Evolutionary conservation across 2,888 invertebrate genomes (phyloP), one percentile per base, ranked within the genome.

Genomic region (Rambutsinella grinnellia): DNA sequence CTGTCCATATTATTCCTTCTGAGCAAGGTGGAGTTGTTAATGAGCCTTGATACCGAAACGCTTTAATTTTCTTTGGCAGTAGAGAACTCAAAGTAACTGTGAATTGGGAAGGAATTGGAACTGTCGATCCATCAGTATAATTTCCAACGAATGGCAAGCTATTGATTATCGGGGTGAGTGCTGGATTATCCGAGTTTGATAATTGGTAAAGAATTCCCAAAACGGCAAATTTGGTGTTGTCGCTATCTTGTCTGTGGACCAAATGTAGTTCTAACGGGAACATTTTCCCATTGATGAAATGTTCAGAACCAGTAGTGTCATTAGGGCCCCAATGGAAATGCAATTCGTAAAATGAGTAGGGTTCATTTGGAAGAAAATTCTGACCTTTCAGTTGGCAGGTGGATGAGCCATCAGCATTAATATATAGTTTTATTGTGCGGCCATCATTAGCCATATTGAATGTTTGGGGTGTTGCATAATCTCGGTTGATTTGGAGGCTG

Each of bases 251-350:
- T n/a, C 27, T 19, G 60, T 78, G 78, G n/a, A 78, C 69, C 78
- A 78, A 65, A 46, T 78, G 78, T 10, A 78, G 57, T 63, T 78
- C 78, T 1, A 78, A 46, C 15, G 78, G 78, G 49, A 57, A 78
- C 6, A 24, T 0, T 63, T 36, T 27, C 53, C 69, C 74, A 15
- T 68, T 28, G 10, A 78, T 68, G 13, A 36, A 49, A 46, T 78
- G 78, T 13, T 78, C 78, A 0, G 72, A 74, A 10, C 78, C 77
- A n/a, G 19, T 10, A 5, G 10, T 44, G 21, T 72, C 63, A 26
- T 78, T 57, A 2, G 74, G 63, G 3, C 78, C 78, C 78, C 78
- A 78, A 27, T 78, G 78, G 46, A 78, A 78, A 47, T 78, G 78
- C 2, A 78, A 28, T 1, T 61, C 51, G 23, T 63, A 60, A 10